Evolutionary conservation across 2,888 invertebrate genomes (phyloP).

Genomic region (Amphimallon solstitiale): DNA sequence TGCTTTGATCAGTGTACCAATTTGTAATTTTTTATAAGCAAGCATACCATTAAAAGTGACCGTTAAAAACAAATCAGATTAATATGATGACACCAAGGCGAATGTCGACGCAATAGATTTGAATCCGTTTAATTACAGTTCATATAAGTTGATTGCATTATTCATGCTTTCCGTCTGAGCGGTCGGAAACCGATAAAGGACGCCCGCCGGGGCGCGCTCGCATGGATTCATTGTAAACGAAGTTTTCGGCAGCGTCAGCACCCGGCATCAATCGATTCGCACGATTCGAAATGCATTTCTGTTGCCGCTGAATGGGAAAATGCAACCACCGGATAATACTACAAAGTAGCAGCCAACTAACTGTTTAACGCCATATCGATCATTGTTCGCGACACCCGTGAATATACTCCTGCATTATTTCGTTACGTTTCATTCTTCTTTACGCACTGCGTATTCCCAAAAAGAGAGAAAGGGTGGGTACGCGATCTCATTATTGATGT

Average conservation of each 20-base stretch:
- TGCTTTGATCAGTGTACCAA: no score
- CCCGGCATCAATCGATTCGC: conserved; percentile 12
- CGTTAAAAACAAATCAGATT: neutral
- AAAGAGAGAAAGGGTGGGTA: conserved; percentile 10
- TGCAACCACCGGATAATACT: neutral
- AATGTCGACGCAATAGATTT: neutral
- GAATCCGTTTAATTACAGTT: conserved; percentile 18
- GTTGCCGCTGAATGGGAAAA: neutral
- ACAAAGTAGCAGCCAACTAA: neutral
- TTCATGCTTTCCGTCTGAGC: conserved; percentile 10
- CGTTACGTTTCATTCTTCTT: neutral
- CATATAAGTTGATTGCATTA: conserved; percentile 15
- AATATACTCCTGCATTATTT: neutral
- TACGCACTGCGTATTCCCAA: conserved; percentile 3
- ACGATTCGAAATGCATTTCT: conserved; percentile 6
- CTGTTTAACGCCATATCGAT: conserved; percentile 21
- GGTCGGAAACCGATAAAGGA: conserved; percentile 5
- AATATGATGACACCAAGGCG: neutral
- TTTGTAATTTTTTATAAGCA: neutral
- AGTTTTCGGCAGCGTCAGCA: conserved; percentile 8
- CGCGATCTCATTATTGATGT: conserved; percentile 5
- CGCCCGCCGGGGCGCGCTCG: no score
- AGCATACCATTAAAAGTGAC: neutral
- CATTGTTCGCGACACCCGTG: neutral
- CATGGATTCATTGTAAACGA: neutral